These are phyloP conservation scores for Tricholauxania praeusta DNA, from an alignment of 2,888 invertebrate species.

Conservation along the genomic window DNA sequence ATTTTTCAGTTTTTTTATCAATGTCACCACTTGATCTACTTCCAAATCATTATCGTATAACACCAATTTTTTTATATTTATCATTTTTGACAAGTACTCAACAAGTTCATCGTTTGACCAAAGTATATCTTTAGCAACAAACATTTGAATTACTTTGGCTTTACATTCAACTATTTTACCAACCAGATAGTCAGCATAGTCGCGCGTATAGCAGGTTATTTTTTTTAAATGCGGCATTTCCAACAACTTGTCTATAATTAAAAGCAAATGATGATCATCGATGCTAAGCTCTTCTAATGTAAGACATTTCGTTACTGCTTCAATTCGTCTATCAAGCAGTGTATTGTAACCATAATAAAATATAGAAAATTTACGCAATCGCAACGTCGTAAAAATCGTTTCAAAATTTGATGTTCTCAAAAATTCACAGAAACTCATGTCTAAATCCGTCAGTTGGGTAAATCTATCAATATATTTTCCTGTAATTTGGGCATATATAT, in stretches of 20 bases:
- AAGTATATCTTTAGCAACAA: constrained; percentile 47
- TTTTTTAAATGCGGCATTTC: constrained; percentile 40
- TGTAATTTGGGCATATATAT: constrained; percentile 36
- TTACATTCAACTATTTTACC: constrained; percentile 32
- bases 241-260: constrained; percentile 39
- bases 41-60: constrained; percentile 48
- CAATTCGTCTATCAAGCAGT: constrained; percentile 29
- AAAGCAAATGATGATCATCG: constrained; percentile 48
- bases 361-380: constrained; percentile 47
- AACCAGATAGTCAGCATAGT: constrained; percentile 41
- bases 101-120: constrained; percentile 42
- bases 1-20: constrained; percentile 39
- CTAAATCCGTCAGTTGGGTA: constrained; percentile 43
- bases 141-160: constrained; percentile 29
- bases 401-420: constrained; percentile 36
- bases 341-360: constrained; percentile 44
- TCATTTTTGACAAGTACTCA: constrained; percentile 30
- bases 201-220: constrained; percentile 44
- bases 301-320: constrained; percentile 36
- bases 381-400: constrained; percentile 36
- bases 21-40: constrained; percentile 33
- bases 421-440: constrained; percentile 44
- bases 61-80: constrained; percentile 43
- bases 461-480: constrained; percentile 47
- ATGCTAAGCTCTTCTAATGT: constrained; percentile 49